Base-by-base conservation (phyloP, 2,797 vertebrate genomes). In the Dendrocincla tyrannina region DNA sequence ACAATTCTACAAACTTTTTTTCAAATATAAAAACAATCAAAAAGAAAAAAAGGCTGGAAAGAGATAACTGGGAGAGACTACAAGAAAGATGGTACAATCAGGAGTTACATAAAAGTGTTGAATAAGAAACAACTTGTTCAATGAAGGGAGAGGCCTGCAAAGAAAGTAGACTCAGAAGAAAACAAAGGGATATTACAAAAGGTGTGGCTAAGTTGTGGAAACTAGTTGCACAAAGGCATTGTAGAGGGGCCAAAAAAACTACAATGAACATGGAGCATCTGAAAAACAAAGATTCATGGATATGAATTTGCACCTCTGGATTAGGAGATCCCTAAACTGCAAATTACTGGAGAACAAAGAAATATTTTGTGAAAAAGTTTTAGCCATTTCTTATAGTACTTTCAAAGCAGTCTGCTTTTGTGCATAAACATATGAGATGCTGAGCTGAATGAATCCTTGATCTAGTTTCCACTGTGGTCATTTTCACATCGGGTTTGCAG, bases 371-470 rank as follows among this genome's bases (percentile, higher is more conserved):
- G 30, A 39, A 77, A 77, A 85, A 35, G 2, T n/a, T 60, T 52
- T 56, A 25, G 60, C 22, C 10, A n/a, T 59, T 35, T 69, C 23
- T 56, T 67, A 33, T 6, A 3, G 13, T 46, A 7, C 24, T 93
- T 75, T 25, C 27, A 66, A 33, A 14, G 24, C 35, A 52, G 41
- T 19, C 10, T 67, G 9, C 17, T 72, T 78, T 75, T 42, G 62
- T 20, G 35, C 24, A 47, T 16, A 78, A 73, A 68, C 5, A 28
- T 10, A 52, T 5, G 5, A 75, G n/a, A 72, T 4, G 0, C 0
- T 35, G 22, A 22, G 16, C 24, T 52, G 27, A 78, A 19, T 10
- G 17, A 79, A 58, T 47, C 47, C 18, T 62, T 41, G 18, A 32
- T 41, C 12, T 63, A 55, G 19, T 62, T 35, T 24, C n/a, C 22